These are phyloP conservation scores for Miichthys miiuy DNA, from an alignment of 2,797 vertebrate species.

Conservation along the genomic window DNA sequence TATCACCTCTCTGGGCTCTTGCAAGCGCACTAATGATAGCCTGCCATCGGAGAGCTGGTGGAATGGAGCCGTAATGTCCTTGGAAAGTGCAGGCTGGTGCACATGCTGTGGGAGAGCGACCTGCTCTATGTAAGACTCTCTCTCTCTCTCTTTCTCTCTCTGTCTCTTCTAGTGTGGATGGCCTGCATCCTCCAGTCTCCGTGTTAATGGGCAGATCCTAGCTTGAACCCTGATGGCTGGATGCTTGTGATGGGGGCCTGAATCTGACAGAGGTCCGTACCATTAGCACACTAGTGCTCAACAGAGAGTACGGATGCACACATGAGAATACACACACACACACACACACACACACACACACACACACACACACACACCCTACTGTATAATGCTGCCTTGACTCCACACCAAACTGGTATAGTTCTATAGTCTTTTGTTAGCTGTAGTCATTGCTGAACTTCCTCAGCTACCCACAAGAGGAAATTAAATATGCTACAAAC, in stretches of 20 bases:
- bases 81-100: constrained; percentile 79
- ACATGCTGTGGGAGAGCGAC: constrained; percentile 67
- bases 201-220: constrained; percentile 76
- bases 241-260: constrained; percentile 68
- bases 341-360: constrained; percentile 11
- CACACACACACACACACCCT: neutral
- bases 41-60: constrained; percentile 80
- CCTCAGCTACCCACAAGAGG: neutral
- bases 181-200: constrained; percentile 52
- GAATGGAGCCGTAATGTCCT: constrained; percentile 82
- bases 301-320: constrained; percentile 53
- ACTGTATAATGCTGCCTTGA: neutral
- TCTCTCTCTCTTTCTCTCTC: constrained; percentile 35
- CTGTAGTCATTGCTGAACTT: constrained; percentile 21
- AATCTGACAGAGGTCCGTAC: constrained; percentile 74
- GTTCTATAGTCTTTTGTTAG: constrained; percentile 3
- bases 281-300: constrained; percentile 66
- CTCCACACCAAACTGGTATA: constrained; percentile 2
- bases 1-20: constrained; percentile 81
- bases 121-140: constrained; percentile 58
- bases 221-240: constrained; percentile 73
- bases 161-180: constrained; percentile 43
- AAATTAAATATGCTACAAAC: neutral
- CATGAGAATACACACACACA: constrained; percentile 25
- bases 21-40: constrained; percentile 85